Evolutionary conservation across 2,797 vertebrate species (phyloP), one percentile per base, ranked within the genome.

Genomic region (Lepilemur ruficaudatus): DNA sequence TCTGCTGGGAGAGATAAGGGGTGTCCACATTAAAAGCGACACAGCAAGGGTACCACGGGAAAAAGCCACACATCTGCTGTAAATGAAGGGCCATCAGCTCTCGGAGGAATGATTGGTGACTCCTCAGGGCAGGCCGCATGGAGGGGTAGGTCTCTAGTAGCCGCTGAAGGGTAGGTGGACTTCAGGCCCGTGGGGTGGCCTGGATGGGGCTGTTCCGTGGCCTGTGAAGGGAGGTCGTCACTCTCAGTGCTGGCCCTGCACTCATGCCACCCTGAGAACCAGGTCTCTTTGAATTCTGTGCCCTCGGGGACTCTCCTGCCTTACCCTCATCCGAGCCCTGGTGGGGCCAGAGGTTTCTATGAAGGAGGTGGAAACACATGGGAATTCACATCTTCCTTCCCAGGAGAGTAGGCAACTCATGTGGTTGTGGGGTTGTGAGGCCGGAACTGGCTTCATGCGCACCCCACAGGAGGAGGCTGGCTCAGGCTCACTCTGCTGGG

Each of bases 21-120:
- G 17, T 17, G n/a, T 38, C 15, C 85, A 52, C 4, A n/a, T 5
- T 18, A 50, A 55, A 38, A 18, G 0, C 0, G 30, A 20, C 30
- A 43, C 9, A 8, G 17, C n/a, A 85, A 46, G n/a, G 28, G 46
- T 17, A 38, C 10, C 2, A 4, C 7, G 1, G 48, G 52, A 46
- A 38, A 52, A 72, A 61, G 61, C 59, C 7, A 1, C 1, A n/a
- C 4, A 30, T 70, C 70, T 89, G 22, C 28, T 15, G 2, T 46
- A 81, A 50, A 35, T 20, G 18, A 12, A 69, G 63, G 30, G 14
- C 22, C 22, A 17, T n/a, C 23, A 23, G 61, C 48, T 38, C n/a
- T 35, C 18, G 18, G 25, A 57, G 28, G 22, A 55, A 4, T 30
- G 67, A 5, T 7, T 38, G 35, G 22, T 17, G 63, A 13, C 9